Evolutionary conservation across 1,140 invertebrate genomes (phyloP).

Genomic region (Stegodyphus dumicola): DNA sequence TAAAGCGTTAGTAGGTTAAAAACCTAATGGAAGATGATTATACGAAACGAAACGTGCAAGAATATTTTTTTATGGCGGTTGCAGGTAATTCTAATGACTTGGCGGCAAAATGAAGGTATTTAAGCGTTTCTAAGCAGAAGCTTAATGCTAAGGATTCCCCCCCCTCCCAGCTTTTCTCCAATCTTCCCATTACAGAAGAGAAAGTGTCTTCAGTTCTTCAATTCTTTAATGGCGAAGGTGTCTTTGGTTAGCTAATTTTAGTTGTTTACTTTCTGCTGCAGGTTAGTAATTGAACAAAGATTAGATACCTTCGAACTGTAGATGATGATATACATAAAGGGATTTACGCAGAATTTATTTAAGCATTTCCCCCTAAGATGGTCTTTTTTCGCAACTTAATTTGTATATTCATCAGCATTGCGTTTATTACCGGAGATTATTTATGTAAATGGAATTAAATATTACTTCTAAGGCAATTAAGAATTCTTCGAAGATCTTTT

Average conservation of each 20-base stretch:
- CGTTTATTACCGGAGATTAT: no score
- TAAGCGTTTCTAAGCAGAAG: not conserved
- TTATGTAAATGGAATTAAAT: no score
- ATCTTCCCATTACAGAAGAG: not conserved
- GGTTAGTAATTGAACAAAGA: no score
- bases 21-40: constrained; percentile 38
- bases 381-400: no score
- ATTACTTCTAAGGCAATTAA: no score
- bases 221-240: not conserved
- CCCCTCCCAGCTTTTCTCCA: not conserved
- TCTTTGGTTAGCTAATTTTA: not conserved
- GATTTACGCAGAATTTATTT: no score
- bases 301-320: no score
- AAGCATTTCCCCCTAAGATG: no score
- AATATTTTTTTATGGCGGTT: not conserved
- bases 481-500: no score
- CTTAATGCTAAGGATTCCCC: not conserved
- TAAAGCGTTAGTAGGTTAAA: constrained; percentile 40
- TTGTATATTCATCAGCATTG: no score
- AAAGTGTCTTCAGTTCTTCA: not conserved
- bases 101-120: constrained; percentile 26
- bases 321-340: no score
- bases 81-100: constrained; percentile 41
- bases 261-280: no score
- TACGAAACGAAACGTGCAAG: constrained; percentile 37